Base-by-base conservation (phyloP, 1,140 invertebrate genomes). In the Nixonia krombeini region DNA sequence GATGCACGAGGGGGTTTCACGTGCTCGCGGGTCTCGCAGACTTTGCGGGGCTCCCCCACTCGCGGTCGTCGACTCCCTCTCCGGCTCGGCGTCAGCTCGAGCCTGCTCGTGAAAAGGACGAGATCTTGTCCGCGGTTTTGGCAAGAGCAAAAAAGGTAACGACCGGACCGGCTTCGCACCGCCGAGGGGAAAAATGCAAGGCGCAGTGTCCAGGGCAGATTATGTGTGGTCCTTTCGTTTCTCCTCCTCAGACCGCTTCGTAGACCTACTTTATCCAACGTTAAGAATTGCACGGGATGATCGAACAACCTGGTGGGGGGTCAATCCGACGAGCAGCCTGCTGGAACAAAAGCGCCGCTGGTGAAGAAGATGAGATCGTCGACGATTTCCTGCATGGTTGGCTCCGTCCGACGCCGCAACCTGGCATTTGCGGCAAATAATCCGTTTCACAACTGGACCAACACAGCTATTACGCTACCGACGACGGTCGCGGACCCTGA, bases 1-100 rank as follows among this genome's bases (percentile, higher is more conserved):
- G 51, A 61, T 73, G 71, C 71, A 82, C 80, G 73, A 76, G 79
- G 79, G 77, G 78, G 71, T 73, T 72, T 74, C 71, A 68, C 74
- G 73, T 67, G 61, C 55, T 68, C 73, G 69, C 68, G 50, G 69
- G 69, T 73, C 45, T 59, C 62, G 46, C 47, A 64, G 61, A 69
- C 47, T 69, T 61, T 59, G 33, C 49, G 46, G 58, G n/a, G n/a
- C n/a, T 51, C 66, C 55, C 64, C 61, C 47, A 73, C 64, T 68
- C 45, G n/a, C 51, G 31, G 16, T 46, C 71, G 69, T 73, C 70
- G 72, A 47, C 58, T 63, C 61, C 68, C 61, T 52, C 59, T 72
- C 40, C 28, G 5, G 28, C 49, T 47, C 57, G 23, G n/a, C n/a
- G n/a, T n/a, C n/a, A n/a, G n/a, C n/a, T 56, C 56, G 25, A 51